Conservation (phyloP, 2,888 invertebrate genomes). For the Pristionchus maxplancki region DNA sequence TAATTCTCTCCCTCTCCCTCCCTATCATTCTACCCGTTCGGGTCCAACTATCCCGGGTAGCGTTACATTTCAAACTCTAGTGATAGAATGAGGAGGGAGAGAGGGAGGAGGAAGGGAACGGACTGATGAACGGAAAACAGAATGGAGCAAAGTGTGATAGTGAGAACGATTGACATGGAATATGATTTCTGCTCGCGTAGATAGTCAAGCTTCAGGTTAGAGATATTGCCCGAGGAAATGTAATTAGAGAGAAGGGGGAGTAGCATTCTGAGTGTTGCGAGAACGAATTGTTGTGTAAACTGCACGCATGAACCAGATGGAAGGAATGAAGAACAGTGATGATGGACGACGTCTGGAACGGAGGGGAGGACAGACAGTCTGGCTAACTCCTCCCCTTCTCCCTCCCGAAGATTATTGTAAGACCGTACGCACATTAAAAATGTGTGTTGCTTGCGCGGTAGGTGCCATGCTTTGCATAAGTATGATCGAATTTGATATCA, state of each 20-base stretch:
- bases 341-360: not conserved
- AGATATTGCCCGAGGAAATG: slow-evolving; percentile 18
- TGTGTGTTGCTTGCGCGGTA: too few species aligned
- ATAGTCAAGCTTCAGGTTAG: not conserved
- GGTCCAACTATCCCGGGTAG: too few species aligned
- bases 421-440: too few species aligned
- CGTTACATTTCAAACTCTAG: too few species aligned
- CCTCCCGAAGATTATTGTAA: too few species aligned
- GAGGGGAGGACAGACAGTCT: not conserved
- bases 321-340: not conserved
- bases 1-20: too few species aligned
- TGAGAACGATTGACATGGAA: not conserved
- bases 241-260: not conserved
- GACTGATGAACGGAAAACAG: slow-evolving; percentile 29
- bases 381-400: not conserved
- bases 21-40: too few species aligned
- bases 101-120: not conserved
- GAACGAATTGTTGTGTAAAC: slow-evolving; percentile 21
- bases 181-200: not conserved
- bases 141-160: not conserved
- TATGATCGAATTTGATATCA: slow-evolving; percentile 32
- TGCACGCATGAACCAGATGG: not conserved
- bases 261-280: not conserved
- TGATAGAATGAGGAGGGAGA: not conserved
- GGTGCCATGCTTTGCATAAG: too few species aligned